A percentile compares a stretch with the other conserved stretches of the same genome.
Conservation (phyloP, 2,113 vertebrate genomes). For the Pollimyrus isidori region DNA sequence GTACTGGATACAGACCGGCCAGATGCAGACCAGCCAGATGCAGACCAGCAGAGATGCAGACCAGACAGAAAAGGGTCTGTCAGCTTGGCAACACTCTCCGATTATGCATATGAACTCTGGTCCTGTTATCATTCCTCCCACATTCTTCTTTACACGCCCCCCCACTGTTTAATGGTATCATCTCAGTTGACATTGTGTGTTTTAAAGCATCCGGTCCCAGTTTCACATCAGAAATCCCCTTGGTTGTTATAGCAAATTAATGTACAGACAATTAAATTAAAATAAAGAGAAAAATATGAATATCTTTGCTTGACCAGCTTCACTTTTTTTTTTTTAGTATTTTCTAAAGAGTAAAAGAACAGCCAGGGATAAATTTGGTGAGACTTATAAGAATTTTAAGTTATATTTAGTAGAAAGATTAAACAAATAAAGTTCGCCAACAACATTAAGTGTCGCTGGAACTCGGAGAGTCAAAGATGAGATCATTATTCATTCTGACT, state of each 20-base stretch:
- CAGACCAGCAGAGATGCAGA: not conserved
- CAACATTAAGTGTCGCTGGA: not conserved
- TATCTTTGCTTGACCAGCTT: not conserved
- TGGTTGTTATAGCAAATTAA: not conserved
- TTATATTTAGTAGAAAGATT: not conserved
- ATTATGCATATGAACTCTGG: not conserved
- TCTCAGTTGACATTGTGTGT: not conserved
- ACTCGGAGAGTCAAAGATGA: not conserved
- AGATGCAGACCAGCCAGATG: not conserved
- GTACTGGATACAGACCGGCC: too few relatives aligned
- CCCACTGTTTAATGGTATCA: not conserved
- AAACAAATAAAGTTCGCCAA: not conserved
- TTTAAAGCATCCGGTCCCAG: not conserved
- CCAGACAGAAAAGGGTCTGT: not conserved
- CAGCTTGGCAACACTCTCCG: not conserved
- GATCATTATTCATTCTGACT: not conserved
- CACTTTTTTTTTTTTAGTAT: constrained; percentile 51
- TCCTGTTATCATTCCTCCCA: not conserved
- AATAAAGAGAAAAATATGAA: constrained; percentile 20
- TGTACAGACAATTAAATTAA: not conserved
- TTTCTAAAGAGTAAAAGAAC: constrained; percentile 51
- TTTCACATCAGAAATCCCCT: not conserved
- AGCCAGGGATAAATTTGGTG: constrained; percentile 53
- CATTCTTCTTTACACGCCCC: not conserved
- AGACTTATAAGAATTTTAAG: not conserved